Evolutionary conservation across 2,113 vertebrate genomes (phyloP).

Genomic region (Laterallus jamaicensis): DNA sequence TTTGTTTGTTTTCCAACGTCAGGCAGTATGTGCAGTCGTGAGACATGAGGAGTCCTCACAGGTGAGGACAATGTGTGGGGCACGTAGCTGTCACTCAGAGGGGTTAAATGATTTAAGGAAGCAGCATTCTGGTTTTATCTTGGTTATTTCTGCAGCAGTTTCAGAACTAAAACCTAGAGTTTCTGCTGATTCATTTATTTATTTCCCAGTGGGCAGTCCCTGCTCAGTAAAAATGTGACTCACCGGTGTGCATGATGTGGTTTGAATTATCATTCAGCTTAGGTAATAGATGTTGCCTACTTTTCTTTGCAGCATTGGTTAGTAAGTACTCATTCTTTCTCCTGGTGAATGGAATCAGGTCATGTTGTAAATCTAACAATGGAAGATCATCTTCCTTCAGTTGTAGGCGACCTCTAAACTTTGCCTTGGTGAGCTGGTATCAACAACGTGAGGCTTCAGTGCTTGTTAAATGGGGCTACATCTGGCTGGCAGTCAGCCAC

Average conservation of each 20-base stretch:
- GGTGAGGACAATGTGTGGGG: background rate
- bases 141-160: background rate
- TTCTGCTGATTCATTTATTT: background rate
- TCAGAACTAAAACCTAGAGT: background rate
- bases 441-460: background rate
- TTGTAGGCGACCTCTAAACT: background rate
- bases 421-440: background rate
- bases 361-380: background rate
- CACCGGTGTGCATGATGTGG: background rate
- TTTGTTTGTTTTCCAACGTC: background rate
- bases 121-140: background rate
- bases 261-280: background rate
- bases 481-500: rapidly evolving
- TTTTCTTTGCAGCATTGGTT: background rate
- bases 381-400: background rate
- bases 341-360: background rate
- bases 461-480: background rate
- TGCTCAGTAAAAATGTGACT: background rate
- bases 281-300: background rate
- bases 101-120: background rate
- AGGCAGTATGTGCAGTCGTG: background rate
- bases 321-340: background rate
- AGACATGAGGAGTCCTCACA: background rate
- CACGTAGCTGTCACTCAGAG: background rate
- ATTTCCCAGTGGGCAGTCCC: background rate